Evolutionary conservation across 2,888 invertebrate species (phyloP), one percentile per base, ranked within the genome.

Genomic region (Cosmia pyralina): DNA sequence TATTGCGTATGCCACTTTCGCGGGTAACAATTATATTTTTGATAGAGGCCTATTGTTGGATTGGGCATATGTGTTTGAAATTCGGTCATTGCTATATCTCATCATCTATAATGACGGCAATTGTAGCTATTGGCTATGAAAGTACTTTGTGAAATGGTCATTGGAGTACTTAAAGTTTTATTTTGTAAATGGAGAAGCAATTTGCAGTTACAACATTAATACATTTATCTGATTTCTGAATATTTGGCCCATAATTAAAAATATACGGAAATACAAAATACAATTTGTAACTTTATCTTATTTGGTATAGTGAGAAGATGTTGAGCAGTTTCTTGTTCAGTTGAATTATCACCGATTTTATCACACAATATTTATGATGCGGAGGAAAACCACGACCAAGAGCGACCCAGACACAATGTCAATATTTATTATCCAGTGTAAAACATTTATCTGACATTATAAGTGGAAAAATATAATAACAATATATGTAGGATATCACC

Each of bases 21-120:
- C 90, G 88, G 90, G 90, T 89, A 91, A 88, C 87, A 87, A 89
- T 92, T 82, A 79, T 85, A 87, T 88, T 89, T 91, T 87, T 85
- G 83, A 85, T 81, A 77, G 83, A 72, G 73, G 63, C 63, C 78
- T 70, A 79, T 83, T 84, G 85, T 86, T 85, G 72, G 17, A 79
- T 75, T 75, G 75, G 65, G 57, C 76, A 86, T 83, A 72, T 79
- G 82, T 74, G 80, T 74, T 85, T 41, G 55, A 79, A 83, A 77
- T 83, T 78, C 75, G 79, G 77, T 79, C 77, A 77, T 72, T 79
- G 28, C 69, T 70, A 59, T 77, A 82, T 81, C 81, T 84, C 82
- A 79, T 82, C 73, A 85, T 86, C 67, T 78, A 72, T 86, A 85
- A 83, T 85, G 73, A 85, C 15, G 28, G 72, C 82, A 82, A 79